phyloP scores from a whole-genome alignment of 2,888 invertebrate genomes.

The Monopis laevigella region DNA sequence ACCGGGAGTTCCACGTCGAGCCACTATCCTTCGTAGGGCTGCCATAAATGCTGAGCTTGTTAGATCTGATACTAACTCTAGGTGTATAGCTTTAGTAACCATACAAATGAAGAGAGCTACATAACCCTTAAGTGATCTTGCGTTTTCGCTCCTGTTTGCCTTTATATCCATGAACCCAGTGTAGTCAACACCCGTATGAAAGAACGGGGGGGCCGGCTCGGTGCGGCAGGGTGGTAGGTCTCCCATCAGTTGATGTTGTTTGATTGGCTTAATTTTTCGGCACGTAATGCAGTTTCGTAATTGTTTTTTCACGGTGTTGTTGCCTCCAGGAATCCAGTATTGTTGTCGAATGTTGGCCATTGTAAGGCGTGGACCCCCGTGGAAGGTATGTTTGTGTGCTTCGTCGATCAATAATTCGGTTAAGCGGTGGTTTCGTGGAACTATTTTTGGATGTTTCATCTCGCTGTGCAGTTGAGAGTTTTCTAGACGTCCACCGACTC shows the following conservation, averaged over 20 bases:
- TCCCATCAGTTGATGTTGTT: constrained; percentile 19
- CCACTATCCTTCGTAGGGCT: constrained; percentile 21
- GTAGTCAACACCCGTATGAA: constrained; percentile 20
- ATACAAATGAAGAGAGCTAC: constrained; percentile 21
- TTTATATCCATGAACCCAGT: constrained; percentile 16
- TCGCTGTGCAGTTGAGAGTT: too few relatives aligned
- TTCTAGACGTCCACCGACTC: neutral
- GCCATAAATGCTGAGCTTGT: constrained; percentile 22
- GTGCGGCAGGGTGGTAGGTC: constrained; percentile 17
- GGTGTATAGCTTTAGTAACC: constrained; percentile 23
- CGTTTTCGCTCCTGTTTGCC: constrained; percentile 18
- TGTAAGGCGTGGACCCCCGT: too few relatives aligned
- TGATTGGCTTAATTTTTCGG: constrained; percentile 11
- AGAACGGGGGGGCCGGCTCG: constrained; percentile 17
- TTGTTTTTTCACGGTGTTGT: neutral
- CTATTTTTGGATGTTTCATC: too few relatives aligned
- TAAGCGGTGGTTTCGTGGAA: too few relatives aligned
- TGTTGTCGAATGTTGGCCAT: constrained; percentile 15
- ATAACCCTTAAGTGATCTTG: constrained; percentile 20
- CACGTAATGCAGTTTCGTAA: neutral
- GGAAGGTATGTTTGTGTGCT: too few relatives aligned
- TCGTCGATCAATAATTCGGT: constrained; percentile 17
- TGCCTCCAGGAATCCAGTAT: constrained; percentile 15
- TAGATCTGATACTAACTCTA: constrained; percentile 25
- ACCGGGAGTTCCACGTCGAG: constrained; percentile 21